phyloP scores from a whole-genome alignment of 2,888 invertebrate species.

The Eupithecia pulchellata region DNA sequence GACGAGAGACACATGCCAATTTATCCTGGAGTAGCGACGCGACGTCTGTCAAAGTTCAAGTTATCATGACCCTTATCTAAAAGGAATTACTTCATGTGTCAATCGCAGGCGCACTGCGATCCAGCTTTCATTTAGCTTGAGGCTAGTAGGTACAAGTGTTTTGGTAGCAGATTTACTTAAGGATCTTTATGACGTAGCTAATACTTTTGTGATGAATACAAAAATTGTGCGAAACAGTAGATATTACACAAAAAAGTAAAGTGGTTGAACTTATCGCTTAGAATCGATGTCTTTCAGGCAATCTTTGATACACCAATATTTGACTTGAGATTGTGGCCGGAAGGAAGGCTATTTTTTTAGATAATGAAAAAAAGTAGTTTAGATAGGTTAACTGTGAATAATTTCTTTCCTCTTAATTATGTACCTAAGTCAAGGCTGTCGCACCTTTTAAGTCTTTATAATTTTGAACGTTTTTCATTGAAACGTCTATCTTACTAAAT shows the following conservation, averaged over 20 bases:
- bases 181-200: too few relatives aligned
- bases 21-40: conserved; percentile 54
- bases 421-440: not conserved
- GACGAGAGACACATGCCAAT: conserved; percentile 66
- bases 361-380: too few relatives aligned
- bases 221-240: too few relatives aligned
- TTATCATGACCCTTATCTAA: conserved; percentile 75
- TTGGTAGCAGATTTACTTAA: not conserved
- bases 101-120: conserved; percentile 50
- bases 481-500: not conserved
- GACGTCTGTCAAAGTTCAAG: conserved; percentile 73
- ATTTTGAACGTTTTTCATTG: not conserved
- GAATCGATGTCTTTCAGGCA: too few relatives aligned
- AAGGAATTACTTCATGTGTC: conserved; percentile 71
- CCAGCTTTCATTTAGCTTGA: conserved; percentile 1
- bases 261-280: too few relatives aligned
- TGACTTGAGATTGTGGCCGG: too few relatives aligned
- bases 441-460: not conserved
- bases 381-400: too few relatives aligned
- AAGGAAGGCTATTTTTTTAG: too few relatives aligned
- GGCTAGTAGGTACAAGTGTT: not conserved
- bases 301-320: too few relatives aligned
- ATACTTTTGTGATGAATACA: too few relatives aligned
- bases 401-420: not conserved
- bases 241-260: too few relatives aligned